These are phyloP conservation scores for Drosophila picticornis DNA, from an alignment of 2,888 invertebrate species.

Conservation along the genomic window DNA sequence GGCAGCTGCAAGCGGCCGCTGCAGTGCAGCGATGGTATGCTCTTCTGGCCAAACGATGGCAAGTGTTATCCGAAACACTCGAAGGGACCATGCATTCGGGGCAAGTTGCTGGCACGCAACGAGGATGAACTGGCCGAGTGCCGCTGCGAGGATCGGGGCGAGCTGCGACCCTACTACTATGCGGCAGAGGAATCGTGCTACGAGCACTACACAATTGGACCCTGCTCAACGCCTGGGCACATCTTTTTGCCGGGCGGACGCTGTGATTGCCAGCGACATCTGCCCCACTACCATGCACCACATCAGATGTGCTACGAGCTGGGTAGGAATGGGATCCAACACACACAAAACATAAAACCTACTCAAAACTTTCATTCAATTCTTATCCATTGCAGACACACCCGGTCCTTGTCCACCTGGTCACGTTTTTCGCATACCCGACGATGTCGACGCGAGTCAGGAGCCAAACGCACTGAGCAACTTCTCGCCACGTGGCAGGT, in stretches of 20 bases:
- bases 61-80: constrained; percentile 90
- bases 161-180: constrained; percentile 87
- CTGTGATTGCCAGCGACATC: constrained; percentile 90
- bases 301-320: constrained; percentile 91
- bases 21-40: constrained; percentile 88
- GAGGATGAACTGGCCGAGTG: constrained; percentile 89
- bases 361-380: neutral
- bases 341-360: neutral
- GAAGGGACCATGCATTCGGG: constrained; percentile 91
- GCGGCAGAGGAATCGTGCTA: constrained; percentile 89
- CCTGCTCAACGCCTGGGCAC: constrained; percentile 91
- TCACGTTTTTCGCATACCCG: constrained; percentile 88
- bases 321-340: constrained; percentile 86
- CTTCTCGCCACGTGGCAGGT: constrained; percentile 86
- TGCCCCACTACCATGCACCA: constrained; percentile 91
- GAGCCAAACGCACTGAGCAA: constrained; percentile 57
- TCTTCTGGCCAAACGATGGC: constrained; percentile 92
- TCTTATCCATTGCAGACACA: constrained; percentile 87
- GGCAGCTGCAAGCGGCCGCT: constrained; percentile 90
- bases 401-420: constrained; percentile 91
- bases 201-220: constrained; percentile 92
- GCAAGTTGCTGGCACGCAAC: constrained; percentile 88
- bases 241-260: constrained; percentile 90
- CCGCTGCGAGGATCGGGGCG: constrained; percentile 87
- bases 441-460: constrained; percentile 78